Conservation (phyloP, 2,888 invertebrate genomes). For the Cyrtodaria siliqua region DNA sequence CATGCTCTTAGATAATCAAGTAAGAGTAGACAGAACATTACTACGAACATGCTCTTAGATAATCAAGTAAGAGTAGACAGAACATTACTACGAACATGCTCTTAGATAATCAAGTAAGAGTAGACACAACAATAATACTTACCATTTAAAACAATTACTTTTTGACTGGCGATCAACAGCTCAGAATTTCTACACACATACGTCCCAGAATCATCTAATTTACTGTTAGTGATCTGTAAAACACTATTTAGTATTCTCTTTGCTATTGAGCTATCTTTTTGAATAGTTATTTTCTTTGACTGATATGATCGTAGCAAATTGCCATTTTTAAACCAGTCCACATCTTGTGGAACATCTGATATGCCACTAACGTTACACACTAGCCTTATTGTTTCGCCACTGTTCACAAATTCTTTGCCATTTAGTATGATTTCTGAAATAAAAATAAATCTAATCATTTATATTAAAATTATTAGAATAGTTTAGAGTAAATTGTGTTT, state of each 20-base stretch:
- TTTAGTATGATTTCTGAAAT: slow-evolving; percentile 50
- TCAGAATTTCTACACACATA: slow-evolving; percentile 65
- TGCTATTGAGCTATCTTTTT: slow-evolving; percentile 49
- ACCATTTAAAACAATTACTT: slow-evolving; percentile 62
- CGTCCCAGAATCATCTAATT: slow-evolving; percentile 51
- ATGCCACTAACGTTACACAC: slow-evolving; percentile 56
- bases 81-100: no score
- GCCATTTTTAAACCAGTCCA: slow-evolving; percentile 65
- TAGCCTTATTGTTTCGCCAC: slow-evolving; percentile 52
- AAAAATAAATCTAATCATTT: no score
- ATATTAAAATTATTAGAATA: no score
- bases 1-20: no score
- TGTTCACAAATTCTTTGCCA: slow-evolving; percentile 53
- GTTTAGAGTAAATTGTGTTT: no score
- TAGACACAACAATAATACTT: slow-evolving; percentile 15
- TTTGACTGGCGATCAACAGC: slow-evolving; percentile 51
- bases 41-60: no score
- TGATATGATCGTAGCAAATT: slow-evolving; percentile 36
- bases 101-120: no score
- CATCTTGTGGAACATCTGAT: slow-evolving; percentile 54
- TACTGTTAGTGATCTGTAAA: slow-evolving; percentile 55
- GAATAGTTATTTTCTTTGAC: slow-evolving; percentile 41
- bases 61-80: no score
- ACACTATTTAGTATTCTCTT: slow-evolving; percentile 59
- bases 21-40: no score